Conservation (phyloP, 2,888 invertebrate species). For the Polydrusus tereticollis region DNA sequence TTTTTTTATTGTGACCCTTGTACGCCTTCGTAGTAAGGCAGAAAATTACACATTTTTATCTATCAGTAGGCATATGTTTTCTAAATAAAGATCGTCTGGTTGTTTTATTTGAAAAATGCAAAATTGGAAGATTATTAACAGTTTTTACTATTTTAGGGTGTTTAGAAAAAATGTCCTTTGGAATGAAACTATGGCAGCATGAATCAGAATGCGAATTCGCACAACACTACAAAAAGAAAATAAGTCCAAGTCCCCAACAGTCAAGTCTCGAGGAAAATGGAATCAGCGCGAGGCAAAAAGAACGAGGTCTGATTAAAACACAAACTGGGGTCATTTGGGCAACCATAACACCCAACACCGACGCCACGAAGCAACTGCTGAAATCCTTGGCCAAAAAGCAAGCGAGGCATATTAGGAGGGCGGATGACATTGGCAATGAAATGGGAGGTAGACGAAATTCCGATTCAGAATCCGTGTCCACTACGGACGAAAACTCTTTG, state of each 20-base stretch:
- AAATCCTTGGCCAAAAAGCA: slow-evolving; percentile 55
- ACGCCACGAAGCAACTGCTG: slow-evolving; percentile 51
- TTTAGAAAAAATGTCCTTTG: slow-evolving; percentile 56
- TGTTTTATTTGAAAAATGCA: too few relatives aligned
- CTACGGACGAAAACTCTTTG: slow-evolving; percentile 8
- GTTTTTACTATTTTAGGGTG: slow-evolving; percentile 49
- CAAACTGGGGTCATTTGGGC: slow-evolving; percentile 57
- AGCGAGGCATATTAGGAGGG: slow-evolving; percentile 49
- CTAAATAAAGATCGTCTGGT: too few relatives aligned
- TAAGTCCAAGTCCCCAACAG: not conserved
- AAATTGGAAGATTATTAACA: not conserved
- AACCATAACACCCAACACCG: slow-evolving; percentile 52
- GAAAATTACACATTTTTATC: too few relatives aligned
- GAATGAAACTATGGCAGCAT: slow-evolving; percentile 58
- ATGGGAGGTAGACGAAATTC: slow-evolving; percentile 32
- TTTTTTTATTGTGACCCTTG: too few relatives aligned
- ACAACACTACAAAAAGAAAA: not conserved
- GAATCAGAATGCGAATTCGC: slow-evolving; percentile 57
- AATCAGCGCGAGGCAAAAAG: slow-evolving; percentile 45
- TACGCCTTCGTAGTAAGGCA: too few relatives aligned
- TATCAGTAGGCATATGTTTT: too few relatives aligned
- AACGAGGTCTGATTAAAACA: slow-evolving; percentile 61
- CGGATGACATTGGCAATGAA: slow-evolving; percentile 40
- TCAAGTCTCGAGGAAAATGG: not conserved
- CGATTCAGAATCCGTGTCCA: slow-evolving; percentile 38